Evolutionary conservation across 2,113 vertebrate genomes (phyloP).

Genomic region (Lophochroa leadbeateri): DNA sequence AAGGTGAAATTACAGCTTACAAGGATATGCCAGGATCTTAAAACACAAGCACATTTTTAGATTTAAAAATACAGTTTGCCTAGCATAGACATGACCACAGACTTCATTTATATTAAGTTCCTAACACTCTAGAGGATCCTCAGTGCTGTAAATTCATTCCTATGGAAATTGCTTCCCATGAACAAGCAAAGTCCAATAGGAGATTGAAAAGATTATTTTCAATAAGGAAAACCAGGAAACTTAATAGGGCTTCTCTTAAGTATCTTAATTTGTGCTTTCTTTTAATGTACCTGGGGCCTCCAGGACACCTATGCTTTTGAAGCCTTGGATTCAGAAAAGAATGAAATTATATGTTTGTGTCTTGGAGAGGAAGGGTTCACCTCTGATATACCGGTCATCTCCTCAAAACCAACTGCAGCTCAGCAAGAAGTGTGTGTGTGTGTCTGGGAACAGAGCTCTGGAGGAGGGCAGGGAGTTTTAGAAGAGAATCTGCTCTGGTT

Average conservation of each 20-base stretch:
- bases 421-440: accelerated
- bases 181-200: neutral
- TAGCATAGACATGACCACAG: neutral
- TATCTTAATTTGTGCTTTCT: neutral
- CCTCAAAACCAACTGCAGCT: neutral
- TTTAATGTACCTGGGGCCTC: neutral
- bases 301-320: neutral
- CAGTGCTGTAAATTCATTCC: neutral
- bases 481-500: neutral
- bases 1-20: neutral
- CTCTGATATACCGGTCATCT: neutral
- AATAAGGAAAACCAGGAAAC: neutral
- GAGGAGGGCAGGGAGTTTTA: neutral
- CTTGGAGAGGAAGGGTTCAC: neutral
- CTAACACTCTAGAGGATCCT: neutral
- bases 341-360: accelerated
- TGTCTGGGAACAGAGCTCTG: neutral
- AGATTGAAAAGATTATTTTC: neutral
- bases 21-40: neutral
- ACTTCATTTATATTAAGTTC: neutral
- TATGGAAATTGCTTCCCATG: neutral
- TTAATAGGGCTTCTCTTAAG: neutral
- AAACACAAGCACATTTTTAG: neutral
- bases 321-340: neutral
- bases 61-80: neutral